A percentile compares a stretch with the other conserved stretches of the same genome.
Evolutionary conservation across 64 coral and sea anemone genomes (phyloP).

Genomic region (Cladopsammia gracilis): DNA sequence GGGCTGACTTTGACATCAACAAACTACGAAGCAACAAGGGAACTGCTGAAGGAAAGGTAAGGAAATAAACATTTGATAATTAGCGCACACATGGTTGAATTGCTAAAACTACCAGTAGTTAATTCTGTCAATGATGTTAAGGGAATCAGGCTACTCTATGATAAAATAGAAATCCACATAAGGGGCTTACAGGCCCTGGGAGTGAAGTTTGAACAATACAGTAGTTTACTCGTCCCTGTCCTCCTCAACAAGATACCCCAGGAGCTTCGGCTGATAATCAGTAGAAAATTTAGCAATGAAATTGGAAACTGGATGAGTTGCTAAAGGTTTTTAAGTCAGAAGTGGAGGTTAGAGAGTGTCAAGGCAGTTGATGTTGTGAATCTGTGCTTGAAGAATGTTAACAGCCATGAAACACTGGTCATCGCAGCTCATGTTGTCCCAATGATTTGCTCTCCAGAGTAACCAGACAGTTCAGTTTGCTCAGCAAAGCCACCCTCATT

Average conservation of each 20-base stretch:
- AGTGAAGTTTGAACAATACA: no score
- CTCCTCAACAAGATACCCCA: no score
- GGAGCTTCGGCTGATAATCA: no score
- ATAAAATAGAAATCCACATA: no score
- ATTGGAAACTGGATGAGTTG: no score
- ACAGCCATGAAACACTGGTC: neutral
- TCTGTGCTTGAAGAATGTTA: constrained; percentile 39
- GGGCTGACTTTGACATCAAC: neutral
- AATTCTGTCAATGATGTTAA: constrained; percentile 16
- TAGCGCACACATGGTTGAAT: constrained; percentile 62
- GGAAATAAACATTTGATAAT: constrained; percentile 56
- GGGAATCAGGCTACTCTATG: neutral
- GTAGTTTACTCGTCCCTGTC: no score
- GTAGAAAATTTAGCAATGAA: no score
- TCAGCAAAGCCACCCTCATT: constrained; percentile 42
- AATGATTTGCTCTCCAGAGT: constrained; percentile 58
- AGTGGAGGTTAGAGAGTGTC: neutral
- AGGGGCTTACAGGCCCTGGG: no score
- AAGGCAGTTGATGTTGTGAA: constrained; percentile 49
- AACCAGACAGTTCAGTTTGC: constrained; percentile 64
- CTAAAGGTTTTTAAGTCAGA: no score
- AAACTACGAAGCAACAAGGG: no score
- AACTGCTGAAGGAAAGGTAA: constrained; percentile 38
- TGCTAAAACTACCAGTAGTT: constrained; percentile 48
- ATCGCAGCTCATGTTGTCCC: constrained; percentile 66